These are phyloP conservation scores for Sebastes glaucus DNA, from an alignment of 2,797 vertebrate species.

Conservation along the genomic window DNA sequence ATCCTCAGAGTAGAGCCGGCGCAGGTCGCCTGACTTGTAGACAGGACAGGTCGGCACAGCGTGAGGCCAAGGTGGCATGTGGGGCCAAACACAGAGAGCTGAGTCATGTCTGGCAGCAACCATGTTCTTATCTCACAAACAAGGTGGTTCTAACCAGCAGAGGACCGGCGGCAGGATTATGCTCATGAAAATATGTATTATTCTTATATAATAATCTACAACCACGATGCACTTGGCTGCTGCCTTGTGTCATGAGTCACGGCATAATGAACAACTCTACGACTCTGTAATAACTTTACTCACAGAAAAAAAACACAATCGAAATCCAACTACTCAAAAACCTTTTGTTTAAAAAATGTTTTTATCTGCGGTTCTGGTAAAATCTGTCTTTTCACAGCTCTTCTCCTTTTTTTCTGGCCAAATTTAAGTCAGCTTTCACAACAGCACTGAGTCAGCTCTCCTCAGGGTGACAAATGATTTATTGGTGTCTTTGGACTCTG, in stretches of 20 bases:
- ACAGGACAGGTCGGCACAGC: not conserved
- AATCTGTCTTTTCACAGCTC: slow-evolving; percentile 1
- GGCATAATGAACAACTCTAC: not conserved
- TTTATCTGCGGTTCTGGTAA: not conserved
- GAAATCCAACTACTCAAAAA: not conserved
- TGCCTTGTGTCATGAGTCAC: slow-evolving; percentile 18
- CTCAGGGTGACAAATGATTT: slow-evolving; percentile 37
- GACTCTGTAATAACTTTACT: not conserved
- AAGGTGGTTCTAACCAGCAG: not conserved
- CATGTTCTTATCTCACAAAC: slow-evolving; percentile 20
- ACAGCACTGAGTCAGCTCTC: slow-evolving; percentile 33
- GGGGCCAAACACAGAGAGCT: not conserved
- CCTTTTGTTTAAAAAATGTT: not conserved
- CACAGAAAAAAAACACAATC: not conserved
- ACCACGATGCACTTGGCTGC: not conserved
- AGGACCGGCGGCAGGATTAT: not conserved
- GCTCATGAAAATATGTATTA: not conserved
- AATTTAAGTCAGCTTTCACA: slow-evolving; percentile 25
- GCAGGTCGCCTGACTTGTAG: not conserved
- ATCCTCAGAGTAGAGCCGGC: not conserved
- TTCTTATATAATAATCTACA: slow-evolving; percentile 8
- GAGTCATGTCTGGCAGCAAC: slow-evolving; percentile 26
- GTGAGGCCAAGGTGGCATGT: slow-evolving; percentile 10
- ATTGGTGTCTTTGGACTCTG: slow-evolving; percentile 26
- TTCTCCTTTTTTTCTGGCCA: slow-evolving; percentile 9